Conservation (phyloP, 2,797 vertebrate genomes). For the Hipposideros larvatus region DNA sequence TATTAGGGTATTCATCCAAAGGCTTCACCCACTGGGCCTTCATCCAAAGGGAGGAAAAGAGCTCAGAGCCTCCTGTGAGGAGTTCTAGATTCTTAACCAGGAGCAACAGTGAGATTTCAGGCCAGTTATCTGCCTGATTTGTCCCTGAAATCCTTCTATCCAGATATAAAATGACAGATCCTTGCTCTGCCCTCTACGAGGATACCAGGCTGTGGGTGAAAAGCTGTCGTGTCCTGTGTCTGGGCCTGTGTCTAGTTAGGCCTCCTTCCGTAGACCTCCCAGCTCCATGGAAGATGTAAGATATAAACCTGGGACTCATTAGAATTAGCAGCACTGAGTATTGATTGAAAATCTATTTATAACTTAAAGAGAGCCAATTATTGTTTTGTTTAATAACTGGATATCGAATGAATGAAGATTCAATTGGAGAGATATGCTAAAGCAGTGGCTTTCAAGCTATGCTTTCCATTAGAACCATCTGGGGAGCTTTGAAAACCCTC, state of each 20-base stretch:
- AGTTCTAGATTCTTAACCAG: conserved; percentile 26
- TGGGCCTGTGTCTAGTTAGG: background rate
- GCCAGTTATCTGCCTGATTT: background rate
- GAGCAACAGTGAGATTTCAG: background rate
- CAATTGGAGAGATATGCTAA: background rate
- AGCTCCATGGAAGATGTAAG: background rate
- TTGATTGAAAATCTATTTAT: conserved; percentile 9
- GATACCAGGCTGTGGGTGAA: background rate
- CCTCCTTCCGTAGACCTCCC: background rate
- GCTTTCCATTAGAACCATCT: background rate
- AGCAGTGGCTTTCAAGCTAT: background rate
- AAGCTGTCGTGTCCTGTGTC: background rate
- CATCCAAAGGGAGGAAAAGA: conserved; percentile 13
- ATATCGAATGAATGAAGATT: background rate
- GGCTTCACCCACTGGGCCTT: conserved; percentile 59
- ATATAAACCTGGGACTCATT: background rate
- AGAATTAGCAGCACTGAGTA: background rate
- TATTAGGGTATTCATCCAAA: conserved; percentile 31
- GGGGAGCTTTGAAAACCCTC: background rate
- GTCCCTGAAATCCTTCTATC: background rate
- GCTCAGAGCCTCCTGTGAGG: background rate
- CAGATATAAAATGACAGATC: background rate
- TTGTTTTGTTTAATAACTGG: conserved; percentile 3
- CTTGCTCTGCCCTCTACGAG: background rate
- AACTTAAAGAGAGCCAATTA: background rate